Evolutionary conservation across 1,140 invertebrate species (phyloP).

Genomic region (Myzus persicae): DNA sequence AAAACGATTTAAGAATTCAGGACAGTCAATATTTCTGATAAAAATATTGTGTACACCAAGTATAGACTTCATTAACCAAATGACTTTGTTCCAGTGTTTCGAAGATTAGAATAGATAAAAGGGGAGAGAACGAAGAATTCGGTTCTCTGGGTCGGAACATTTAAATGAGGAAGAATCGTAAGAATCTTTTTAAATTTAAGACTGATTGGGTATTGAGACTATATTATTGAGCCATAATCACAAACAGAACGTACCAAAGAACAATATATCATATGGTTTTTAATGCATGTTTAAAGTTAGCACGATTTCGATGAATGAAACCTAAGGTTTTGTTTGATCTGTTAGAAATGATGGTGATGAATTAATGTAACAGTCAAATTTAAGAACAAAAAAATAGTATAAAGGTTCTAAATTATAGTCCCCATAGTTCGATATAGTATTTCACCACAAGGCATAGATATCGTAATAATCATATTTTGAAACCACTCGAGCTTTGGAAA

Average conservation of each 20-base stretch:
- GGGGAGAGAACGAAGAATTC: neutral
- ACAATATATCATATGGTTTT: neutral
- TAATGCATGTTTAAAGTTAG: neutral
- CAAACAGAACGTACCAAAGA: neutral
- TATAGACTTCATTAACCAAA: neutral
- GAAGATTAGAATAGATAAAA: neutral
- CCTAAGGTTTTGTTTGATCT: neutral
- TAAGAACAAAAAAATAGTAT: neutral
- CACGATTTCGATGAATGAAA: neutral
- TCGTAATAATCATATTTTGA: neutral
- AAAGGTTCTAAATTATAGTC: neutral
- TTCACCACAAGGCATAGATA: neutral
- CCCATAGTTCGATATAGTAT: neutral
- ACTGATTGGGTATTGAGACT: neutral
- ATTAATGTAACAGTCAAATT: neutral
- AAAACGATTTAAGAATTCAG: neutral
- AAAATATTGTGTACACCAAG: no score
- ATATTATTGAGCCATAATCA: neutral
- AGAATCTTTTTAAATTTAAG: neutral
- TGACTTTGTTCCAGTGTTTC: neutral
- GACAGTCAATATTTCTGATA: no score
- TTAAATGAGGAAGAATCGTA: neutral
- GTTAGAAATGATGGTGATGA: neutral
- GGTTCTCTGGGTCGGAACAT: neutral
- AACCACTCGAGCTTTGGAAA: neutral